Conservation (phyloP, 2,797 vertebrate genomes). For the Lacerta bilineata region DNA sequence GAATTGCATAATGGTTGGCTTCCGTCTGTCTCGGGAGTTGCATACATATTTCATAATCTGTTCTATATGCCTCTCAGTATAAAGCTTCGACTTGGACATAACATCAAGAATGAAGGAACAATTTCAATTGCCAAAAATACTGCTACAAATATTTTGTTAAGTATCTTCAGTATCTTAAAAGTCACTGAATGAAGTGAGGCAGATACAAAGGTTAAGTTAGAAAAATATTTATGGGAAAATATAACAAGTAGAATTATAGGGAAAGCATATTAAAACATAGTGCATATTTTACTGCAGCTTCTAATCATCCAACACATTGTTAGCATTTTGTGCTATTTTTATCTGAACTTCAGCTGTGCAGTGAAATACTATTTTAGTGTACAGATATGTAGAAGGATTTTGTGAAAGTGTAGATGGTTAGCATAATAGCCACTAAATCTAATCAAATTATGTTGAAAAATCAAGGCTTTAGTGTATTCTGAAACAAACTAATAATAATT, state of each 20-base stretch:
- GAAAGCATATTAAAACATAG: background rate
- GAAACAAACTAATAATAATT: constrained; percentile 27
- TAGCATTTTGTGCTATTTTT: constrained; percentile 32
- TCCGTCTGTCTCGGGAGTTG: background rate
- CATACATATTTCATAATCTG: background rate
- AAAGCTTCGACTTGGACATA: background rate
- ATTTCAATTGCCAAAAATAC: background rate
- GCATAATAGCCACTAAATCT: constrained; percentile 7
- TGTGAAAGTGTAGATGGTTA: constrained; percentile 19
- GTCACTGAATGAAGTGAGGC: background rate
- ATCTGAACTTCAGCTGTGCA: constrained; percentile 15
- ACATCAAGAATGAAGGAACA: background rate
- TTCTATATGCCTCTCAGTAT: background rate
- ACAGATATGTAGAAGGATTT: background rate
- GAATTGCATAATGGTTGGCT: background rate
- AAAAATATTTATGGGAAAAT: background rate
- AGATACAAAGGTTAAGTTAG: background rate
- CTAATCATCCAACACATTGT: background rate
- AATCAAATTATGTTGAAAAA: constrained; percentile 6
- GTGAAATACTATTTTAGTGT: background rate
- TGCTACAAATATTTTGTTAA: background rate
- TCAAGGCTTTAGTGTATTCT: background rate
- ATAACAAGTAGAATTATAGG: background rate
- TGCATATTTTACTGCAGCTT: background rate
- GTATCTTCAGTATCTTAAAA: background rate